Evolutionary conservation across 1,140 invertebrate species (phyloP), one percentile per base, ranked within the genome.

Genomic region (Brachionus asplanchnoidis): DNA sequence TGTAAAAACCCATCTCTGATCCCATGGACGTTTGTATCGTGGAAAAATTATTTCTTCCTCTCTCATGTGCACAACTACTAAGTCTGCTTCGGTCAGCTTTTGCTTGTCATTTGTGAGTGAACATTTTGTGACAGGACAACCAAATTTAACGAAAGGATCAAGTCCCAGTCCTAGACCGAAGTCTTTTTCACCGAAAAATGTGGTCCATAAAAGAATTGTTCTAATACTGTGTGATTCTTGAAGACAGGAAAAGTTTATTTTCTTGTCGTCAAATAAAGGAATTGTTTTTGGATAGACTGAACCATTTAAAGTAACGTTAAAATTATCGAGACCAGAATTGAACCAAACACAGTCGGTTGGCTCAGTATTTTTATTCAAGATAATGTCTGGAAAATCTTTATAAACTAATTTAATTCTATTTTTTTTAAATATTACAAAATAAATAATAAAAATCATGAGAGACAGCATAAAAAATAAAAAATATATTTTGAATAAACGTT

Each of bases 11-110:
- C 78, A 82, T 60, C 50, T 82, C 28, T 82, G 78, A 4, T 36
- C 9, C n/a, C 23, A 56, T 17, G 53, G 46, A 12, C 75, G 42
- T 5, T 14, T 40, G 14, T 46, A 40, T 23, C 14, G 1, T 40
- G 32, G 66, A 32, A 32, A 40, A 32, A 40, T 14, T 0, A 50
- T 50, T n/a, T 44, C 11, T n/a, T 44, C 14, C n/a, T 56, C 50
- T 80, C 78, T 56, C 50, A 80, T 80, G 36, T 80, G 78, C n/a
- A 80, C 50, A 53, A 80, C 46, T 17, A 80, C 78, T n/a, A 80
- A n/a, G 20, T 80, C 46, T 26, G 50, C 26, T 7, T 80, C 23
- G n/a, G n/a, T 28, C 14, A 80, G 28, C 23, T 32, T 32, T 36
- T 28, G 23, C n/a, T 65, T 56, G 12, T 80, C 46, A 28, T 56